A percentile compares a stretch with the other conserved stretches of the same genome.
phyloP scores from a whole-genome alignment of 2,113 vertebrate genomes.

The Ellobius talpinus region DNA sequence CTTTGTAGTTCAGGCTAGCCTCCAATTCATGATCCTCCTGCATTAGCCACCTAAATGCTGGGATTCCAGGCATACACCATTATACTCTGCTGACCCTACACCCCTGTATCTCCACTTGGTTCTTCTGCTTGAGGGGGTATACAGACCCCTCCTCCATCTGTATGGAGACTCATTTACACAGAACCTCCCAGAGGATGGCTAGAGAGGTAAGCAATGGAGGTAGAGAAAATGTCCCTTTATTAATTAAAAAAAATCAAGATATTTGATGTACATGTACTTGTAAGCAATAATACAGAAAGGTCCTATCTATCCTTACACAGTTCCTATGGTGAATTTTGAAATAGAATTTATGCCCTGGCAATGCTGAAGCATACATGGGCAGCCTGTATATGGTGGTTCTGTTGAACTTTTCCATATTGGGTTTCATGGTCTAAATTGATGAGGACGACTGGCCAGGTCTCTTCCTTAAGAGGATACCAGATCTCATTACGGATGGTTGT shows the following conservation, averaged over 20 bases:
- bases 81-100: neutral
- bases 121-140: neutral
- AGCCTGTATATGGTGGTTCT: no score
- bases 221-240: neutral
- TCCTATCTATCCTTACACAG: neutral
- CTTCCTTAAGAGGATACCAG: no score
- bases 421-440: no score
- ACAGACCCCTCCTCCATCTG: neutral
- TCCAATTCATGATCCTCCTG: neutral
- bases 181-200: neutral
- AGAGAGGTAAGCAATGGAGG: neutral
- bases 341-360: no score
- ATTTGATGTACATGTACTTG: neutral
- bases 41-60: neutral
- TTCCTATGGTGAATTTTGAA: neutral
- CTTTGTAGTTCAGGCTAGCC: neutral
- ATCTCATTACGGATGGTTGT: no score
- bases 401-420: no score
- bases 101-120: neutral
- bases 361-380: no score
- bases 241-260: conserved; percentile 38
- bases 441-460: no score
- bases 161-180: neutral
- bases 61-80: neutral
- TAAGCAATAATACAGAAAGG: neutral